Percentiles rank a stretch among this genome's conserved stretches.
Evolutionary conservation across 2,888 invertebrate genomes (phyloP).

Genomic region (Tenthredo distinguenda): DNA sequence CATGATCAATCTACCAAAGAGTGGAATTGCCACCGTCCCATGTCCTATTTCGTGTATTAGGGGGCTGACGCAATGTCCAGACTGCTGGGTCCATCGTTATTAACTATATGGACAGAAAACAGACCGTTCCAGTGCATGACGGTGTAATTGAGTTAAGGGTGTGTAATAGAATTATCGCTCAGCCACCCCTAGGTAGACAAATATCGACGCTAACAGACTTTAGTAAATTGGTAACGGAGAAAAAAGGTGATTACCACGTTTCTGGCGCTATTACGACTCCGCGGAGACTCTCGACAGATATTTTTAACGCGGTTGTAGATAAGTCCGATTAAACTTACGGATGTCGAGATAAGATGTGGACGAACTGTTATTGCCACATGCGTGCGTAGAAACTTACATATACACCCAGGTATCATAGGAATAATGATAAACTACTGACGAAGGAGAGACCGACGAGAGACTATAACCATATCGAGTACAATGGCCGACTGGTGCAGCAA

Average conservation of each 20-base stretch:
- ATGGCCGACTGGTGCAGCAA: constrained; percentile 48
- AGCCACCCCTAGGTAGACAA: neutral
- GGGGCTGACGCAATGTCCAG: constrained; percentile 12
- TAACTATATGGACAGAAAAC: constrained; percentile 23
- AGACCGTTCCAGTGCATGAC: neutral
- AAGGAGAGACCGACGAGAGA: constrained; percentile 2
- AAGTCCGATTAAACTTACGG: neutral
- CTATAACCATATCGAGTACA: constrained; percentile 30
- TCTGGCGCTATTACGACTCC: no score
- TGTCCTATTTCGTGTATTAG: neutral
- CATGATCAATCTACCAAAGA: neutral
- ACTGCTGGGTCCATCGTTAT: neutral
- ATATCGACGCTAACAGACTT: neutral
- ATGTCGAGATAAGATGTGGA: neutral
- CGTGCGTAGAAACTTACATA: neutral
- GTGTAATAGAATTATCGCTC: constrained; percentile 19
- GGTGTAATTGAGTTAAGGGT: constrained; percentile 25
- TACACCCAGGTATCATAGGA: neutral
- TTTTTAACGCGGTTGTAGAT: neutral
- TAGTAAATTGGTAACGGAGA: neutral
- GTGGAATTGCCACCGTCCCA: neutral
- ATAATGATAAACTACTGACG: constrained; percentile 4
- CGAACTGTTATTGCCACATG: neutral
- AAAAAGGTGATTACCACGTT: neutral
- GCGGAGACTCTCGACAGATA: neutral